These are phyloP conservation scores for Ormyrus pomaceus DNA, from an alignment of 2,888 invertebrate genomes.

Conservation along the genomic window DNA sequence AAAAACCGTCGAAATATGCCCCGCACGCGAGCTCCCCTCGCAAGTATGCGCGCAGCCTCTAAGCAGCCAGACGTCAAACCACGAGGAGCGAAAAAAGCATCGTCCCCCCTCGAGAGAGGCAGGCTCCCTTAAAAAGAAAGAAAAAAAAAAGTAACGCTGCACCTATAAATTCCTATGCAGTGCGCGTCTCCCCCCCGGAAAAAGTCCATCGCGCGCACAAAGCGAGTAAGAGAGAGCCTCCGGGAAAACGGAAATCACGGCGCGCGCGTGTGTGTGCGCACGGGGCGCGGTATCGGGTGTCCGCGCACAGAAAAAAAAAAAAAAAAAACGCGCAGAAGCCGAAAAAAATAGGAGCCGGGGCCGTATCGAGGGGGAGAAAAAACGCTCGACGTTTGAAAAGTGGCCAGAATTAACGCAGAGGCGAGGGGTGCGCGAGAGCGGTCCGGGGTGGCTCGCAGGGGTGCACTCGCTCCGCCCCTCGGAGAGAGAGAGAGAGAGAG, in stretches of 20 bases:
- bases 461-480: conserved; percentile 45
- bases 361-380: conserved; percentile 32
- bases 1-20: conserved; percentile 39
- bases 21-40: background rate
- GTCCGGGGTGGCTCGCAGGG: conserved; percentile 21
- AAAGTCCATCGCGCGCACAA: conserved; percentile 5
- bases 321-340: conserved; percentile 40
- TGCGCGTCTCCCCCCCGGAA: conserved; percentile 8
- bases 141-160: conserved; percentile 29
- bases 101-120: conserved; percentile 32
- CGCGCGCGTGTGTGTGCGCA: conserved; percentile 58
- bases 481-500: conserved; percentile 18
- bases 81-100: conserved; percentile 28
- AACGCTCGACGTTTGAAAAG: conserved; percentile 69
- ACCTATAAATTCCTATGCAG: conserved; percentile 33
- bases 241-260: conserved; percentile 67
- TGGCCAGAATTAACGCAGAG: conserved; percentile 71
- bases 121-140: conserved; percentile 26
- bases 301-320: conserved; percentile 61
- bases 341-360: conserved; percentile 44
- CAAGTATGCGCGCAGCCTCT: conserved; percentile 33
- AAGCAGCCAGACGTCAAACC: conserved; percentile 49
- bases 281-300: conserved; percentile 68
- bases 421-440: conserved; percentile 24
- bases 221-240: background rate